A percentile compares a stretch with the other conserved stretches of the same genome.
These are phyloP conservation scores for Blastomussa wellsi DNA, from an alignment of 92 coral and sea anemone species.

Conservation along the genomic window DNA sequence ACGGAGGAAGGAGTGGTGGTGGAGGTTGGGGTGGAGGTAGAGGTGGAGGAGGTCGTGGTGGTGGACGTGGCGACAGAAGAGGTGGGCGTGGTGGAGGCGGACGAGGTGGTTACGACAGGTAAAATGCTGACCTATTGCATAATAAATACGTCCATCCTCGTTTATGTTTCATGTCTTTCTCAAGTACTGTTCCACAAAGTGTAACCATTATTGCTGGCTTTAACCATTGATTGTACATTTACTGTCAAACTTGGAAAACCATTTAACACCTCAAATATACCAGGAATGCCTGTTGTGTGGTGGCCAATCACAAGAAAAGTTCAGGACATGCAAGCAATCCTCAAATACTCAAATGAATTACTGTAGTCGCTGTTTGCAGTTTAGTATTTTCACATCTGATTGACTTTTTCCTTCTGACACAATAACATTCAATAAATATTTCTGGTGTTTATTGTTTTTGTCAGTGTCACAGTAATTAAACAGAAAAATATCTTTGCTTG, in stretches of 20 bases:
- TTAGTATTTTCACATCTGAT: too few relatives aligned
- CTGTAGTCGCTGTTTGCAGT: too few relatives aligned
- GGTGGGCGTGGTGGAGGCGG: constrained; percentile 69
- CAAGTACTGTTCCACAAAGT: background rate
- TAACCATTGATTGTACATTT: background rate
- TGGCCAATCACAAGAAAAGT: too few relatives aligned
- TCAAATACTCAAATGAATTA: too few relatives aligned
- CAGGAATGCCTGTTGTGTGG: too few relatives aligned
- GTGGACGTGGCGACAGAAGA: constrained; percentile 77
- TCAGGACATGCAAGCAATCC: too few relatives aligned
- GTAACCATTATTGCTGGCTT: background rate
- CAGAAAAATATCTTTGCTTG: background rate
- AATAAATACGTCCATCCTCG: background rate
- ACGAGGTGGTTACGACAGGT: constrained; percentile 69
- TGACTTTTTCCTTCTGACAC: too few relatives aligned
- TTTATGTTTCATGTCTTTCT: background rate
- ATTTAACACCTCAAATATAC: too few relatives aligned
- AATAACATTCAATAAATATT: too few relatives aligned
- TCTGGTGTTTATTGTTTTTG: too few relatives aligned
- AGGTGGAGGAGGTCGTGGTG: constrained; percentile 73
- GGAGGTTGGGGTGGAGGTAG: constrained; percentile 71
- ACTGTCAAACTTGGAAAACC: too few relatives aligned
- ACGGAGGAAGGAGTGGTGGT: constrained; percentile 70
- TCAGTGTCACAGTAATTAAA: too few relatives aligned
- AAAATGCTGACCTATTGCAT: background rate